phyloP scores from a whole-genome alignment of 2,113 vertebrate species.

The Myrmecophaga tridactyla region DNA sequence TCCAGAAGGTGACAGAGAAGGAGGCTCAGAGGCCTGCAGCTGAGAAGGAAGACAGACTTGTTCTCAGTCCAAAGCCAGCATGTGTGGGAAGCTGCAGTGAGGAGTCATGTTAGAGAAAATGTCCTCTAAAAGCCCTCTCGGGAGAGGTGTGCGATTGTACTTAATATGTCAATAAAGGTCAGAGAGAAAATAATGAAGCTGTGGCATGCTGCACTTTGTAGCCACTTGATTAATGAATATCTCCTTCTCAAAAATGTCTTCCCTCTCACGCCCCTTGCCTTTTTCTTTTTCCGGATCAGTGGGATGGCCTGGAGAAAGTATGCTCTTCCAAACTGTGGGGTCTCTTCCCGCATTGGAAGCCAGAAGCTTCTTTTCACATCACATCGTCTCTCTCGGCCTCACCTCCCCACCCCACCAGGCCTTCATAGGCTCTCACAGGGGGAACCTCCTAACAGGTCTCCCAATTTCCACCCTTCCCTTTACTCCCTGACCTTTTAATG shows the following conservation, averaged over 20 bases:
- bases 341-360: conserved; percentile 15
- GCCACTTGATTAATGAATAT: not conserved
- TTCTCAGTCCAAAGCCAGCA: not conserved
- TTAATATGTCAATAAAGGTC: not conserved
- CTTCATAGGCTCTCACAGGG: not conserved
- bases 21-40: not conserved
- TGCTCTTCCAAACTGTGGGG: not conserved
- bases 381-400: not conserved
- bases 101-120: not conserved
- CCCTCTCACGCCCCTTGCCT: not conserved
- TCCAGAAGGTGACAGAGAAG: not conserved
- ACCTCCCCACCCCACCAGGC: not conserved
- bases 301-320: not conserved
- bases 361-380: not conserved
- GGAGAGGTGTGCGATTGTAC: not conserved
- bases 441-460: not conserved
- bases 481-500: not conserved
- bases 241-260: not conserved
- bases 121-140: not conserved
- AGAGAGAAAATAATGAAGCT: not conserved
- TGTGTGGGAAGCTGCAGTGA: not conserved
- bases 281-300: not conserved
- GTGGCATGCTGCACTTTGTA: not conserved
- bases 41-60: not conserved
- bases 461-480: not conserved